phyloP scores from a whole-genome alignment of 1,140 invertebrate genomes.

The Panulirus ornatus region DNA sequence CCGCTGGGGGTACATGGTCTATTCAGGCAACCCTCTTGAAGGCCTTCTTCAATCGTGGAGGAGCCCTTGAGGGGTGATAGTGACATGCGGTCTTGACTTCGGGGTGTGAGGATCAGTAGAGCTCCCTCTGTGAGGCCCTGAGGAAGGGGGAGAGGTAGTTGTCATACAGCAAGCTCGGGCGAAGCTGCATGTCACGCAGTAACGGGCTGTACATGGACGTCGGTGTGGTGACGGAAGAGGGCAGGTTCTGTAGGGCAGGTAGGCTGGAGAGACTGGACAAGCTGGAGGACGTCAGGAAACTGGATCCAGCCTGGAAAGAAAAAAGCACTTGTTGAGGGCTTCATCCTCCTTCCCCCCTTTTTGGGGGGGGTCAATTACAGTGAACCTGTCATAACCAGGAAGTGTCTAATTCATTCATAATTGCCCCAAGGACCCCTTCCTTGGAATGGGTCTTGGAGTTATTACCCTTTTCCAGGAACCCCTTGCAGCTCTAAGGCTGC shows the following conservation, averaged over 20 bases:
- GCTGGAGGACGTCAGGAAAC: not conserved
- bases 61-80: not conserved
- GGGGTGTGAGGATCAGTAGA: conserved; percentile 20
- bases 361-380: too few relatives aligned
- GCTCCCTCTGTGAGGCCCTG: conserved; percentile 25
- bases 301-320: not conserved
- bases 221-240: not conserved
- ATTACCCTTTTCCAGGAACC: too few relatives aligned
- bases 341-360: too few relatives aligned
- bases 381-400: too few relatives aligned
- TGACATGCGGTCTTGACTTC: not conserved
- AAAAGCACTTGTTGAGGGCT: too few relatives aligned
- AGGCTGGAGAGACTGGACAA: conserved; percentile 1
- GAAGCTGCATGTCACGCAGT: conserved; percentile 20
- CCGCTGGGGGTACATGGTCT: too few relatives aligned
- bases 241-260: not conserved
- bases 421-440: too few relatives aligned
- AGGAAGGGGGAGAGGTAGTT: conserved; percentile 51
- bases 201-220: conserved; percentile 15
- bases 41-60: not conserved
- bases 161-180: conserved; percentile 39
- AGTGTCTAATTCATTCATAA: too few relatives aligned
- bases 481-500: too few relatives aligned
- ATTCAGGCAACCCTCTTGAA: not conserved
- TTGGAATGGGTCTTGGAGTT: too few relatives aligned